Conservation (phyloP, 92 coral and sea anemone genomes). For the Epizoanthus ramosus region DNA sequence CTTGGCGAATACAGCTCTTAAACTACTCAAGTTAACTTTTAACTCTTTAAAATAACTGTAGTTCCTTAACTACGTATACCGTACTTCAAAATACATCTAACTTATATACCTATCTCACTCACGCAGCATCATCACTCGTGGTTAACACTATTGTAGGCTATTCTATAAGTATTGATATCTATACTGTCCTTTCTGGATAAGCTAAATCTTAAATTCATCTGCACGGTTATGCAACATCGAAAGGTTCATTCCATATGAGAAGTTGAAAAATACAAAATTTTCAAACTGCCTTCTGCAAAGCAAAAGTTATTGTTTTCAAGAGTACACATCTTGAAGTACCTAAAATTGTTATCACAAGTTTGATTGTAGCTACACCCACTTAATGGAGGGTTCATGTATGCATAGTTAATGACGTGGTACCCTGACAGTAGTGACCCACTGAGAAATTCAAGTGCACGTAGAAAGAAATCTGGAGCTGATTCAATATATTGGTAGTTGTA, state of each 20-base stretch:
- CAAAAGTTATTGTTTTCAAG: background rate
- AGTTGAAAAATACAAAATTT: constrained; percentile 3
- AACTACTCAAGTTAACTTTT: no score
- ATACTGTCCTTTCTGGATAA: no score
- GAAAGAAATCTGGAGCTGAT: constrained; percentile 1
- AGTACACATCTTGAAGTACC: constrained; percentile 7
- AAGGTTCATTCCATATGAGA: constrained; percentile 14
- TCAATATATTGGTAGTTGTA: constrained; percentile 19
- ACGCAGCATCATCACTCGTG: no score
- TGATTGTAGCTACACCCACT: constrained; percentile 6
- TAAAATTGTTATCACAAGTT: constrained; percentile 4
- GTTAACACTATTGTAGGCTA: no score
- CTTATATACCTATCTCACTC: no score
- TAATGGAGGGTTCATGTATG: background rate
- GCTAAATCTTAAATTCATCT: no score
- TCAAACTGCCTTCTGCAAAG: background rate
- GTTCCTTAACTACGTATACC: no score
- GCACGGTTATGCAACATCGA: no score
- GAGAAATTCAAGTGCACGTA: constrained; percentile 21
- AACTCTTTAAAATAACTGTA: no score
- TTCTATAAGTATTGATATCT: no score
- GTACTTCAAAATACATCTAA: no score
- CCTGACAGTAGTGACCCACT: constrained; percentile 1
- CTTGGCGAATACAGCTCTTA: no score
- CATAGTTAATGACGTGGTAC: constrained; percentile 1